Evolutionary conservation across 1,140 invertebrate species (phyloP), one percentile per base, ranked within the genome.

Genomic region (Solenopsis invicta): DNA sequence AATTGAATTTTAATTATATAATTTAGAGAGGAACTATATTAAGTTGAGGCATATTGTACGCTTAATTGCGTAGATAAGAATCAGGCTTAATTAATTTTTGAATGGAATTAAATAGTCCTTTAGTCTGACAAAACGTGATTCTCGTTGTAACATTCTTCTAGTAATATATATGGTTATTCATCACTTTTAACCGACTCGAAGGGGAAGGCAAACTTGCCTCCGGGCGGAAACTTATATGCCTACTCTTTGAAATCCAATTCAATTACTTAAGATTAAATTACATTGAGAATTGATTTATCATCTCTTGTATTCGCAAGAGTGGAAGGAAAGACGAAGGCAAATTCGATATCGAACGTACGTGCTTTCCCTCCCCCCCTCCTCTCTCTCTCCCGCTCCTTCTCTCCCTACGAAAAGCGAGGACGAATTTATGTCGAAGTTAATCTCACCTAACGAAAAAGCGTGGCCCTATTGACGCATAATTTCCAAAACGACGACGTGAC

Each of bases 391-490:
- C 52, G 2, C 54, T 56, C 2, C 6, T 6, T 54, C 4, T 69
- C 16, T 64, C 5, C 24, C 16, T 24, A 9, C 59, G 1, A 52
- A 2, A n/a, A 6, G 45, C 48, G 6, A 82, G 52, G 24, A 16
- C 56, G n/a, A 50, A 84, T 84, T 74, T 84, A 74, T 74, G 13
- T 13, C 18, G n/a, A 74, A 74, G 74, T 84, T 74, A 84, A 12
- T 74, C 24, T 50, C 34, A 59, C 52, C 64, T 71, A 41, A 6
- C 24, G n/a, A 74, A 84, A 84, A 84, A 84, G 41, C 24, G 41
- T 9, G 41, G 9, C 1, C 9, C 69, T 61, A 74, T 84, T n/a
- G 54, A 13, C 41, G 41, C 18, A 41, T 82, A 82, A 74, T 74
- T 84, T 74, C 41, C 54, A 24, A 74, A 74, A 45, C 24, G 37